A percentile compares a stretch with the other conserved stretches of the same genome.
phyloP scores from a whole-genome alignment of 1,140 invertebrate species.

The Ceratina australensis region DNA sequence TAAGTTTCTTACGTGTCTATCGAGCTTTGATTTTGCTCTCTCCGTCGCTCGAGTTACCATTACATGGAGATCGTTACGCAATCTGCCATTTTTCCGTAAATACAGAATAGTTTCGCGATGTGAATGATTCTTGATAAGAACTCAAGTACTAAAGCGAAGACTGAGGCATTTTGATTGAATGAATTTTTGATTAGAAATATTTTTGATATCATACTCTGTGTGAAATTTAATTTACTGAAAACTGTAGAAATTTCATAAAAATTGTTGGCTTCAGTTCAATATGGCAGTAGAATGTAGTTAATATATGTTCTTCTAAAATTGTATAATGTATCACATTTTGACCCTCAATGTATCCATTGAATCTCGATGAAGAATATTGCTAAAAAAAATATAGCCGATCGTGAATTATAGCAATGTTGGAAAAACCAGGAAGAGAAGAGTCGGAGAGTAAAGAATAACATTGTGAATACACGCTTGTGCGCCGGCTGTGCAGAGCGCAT shows the following conservation, averaged over 20 bases:
- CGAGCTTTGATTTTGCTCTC: constrained; percentile 54
- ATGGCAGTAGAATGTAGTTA: too few species aligned
- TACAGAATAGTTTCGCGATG: constrained; percentile 42
- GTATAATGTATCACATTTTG: too few species aligned
- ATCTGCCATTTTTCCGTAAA: constrained; percentile 44
- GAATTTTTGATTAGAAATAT: not conserved
- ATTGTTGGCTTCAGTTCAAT: too few species aligned
- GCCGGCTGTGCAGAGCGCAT: not conserved
- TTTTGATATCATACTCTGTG: not conserved
- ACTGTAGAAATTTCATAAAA: too few species aligned
- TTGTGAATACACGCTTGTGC: not conserved
- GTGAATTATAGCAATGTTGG: not conserved
- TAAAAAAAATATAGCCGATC: not conserved
- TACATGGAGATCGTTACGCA: constrained; percentile 31
- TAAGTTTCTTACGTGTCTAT: constrained; percentile 51
- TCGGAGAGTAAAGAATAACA: not conserved
- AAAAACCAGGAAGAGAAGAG: not conserved
- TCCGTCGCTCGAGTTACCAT: constrained; percentile 48
- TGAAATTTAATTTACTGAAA: not conserved
- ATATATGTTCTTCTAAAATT: too few species aligned
- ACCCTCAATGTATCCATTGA: not conserved
- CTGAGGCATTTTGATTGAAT: not conserved
- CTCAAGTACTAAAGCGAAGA: too few species aligned
- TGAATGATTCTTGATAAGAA: too few species aligned
- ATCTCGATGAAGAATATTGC: not conserved